Base-by-base conservation (phyloP, 2,797 vertebrate species). In the Sebastolobus alascanus region DNA sequence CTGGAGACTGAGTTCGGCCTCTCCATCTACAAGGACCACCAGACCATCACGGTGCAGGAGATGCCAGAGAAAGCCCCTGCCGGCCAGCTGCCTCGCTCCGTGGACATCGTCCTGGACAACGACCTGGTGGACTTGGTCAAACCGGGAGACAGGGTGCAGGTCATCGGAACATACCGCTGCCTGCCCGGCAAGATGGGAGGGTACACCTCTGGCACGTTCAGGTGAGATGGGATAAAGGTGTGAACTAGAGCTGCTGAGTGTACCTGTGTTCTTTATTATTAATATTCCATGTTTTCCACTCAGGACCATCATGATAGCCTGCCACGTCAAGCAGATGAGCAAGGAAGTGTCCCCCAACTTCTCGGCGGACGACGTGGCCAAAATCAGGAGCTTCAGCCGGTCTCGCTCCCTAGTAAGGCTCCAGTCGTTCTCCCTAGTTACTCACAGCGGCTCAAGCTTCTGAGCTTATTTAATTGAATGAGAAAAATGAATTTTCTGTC, bases 61-160 rank as follows among this genome's bases (percentile, higher is more conserved):
- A 99, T 99, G 99, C 99, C 99, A 0, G 99, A 99, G 94, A 99
- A 99, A 75, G 98, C 99, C 2, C 99, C 99, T 0, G 98, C 99
- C 0, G 99, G 99, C 33, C 98, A 99, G 92, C 96, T 99, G 37
- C 99, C 99, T 0, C 98, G 98, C 75, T 99, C 98, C 0, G 97
- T 99, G 90, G 98, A 99, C 18, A 96, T 99, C 77, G 94, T 99
- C 85, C 92, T 99, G 91, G 98, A 99, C 43, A 97, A 99, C 20
- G 98, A 99, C 91, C 93, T 99, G 89, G 99, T 99, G 90, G 99
- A 99, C 43, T 59, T 73, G 50, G 95, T 97, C 65, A 99, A 99
- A 83, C 98, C 99, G 0, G 99, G 99, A 5, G 99, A 99, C 92
- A 82, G 99, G 0, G 94, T 98, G 46, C 98, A 99, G 93, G 95